Percentiles rank a stretch among this genome's conserved stretches.
Conservation (phyloP, 1,140 invertebrate species). For the Chironomus tepperi region DNA sequence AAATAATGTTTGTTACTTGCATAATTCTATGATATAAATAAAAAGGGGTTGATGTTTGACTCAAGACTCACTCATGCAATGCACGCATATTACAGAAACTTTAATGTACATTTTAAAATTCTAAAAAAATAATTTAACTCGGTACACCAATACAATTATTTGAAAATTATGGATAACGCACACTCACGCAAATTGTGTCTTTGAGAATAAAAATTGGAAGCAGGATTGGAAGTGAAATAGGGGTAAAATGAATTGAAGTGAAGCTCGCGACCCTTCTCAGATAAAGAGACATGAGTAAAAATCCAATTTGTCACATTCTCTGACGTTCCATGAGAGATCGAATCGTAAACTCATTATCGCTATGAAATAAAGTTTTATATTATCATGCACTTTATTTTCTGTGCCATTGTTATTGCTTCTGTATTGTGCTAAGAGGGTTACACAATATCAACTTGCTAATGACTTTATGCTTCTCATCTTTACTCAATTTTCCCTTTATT, state of each 20-base stretch:
- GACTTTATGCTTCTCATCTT: neutral
- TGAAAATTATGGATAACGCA: neutral
- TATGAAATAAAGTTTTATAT: neutral
- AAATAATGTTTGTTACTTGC: neutral
- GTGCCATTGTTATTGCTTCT: neutral
- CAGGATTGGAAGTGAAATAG: no score
- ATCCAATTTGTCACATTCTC: constrained; percentile 21
- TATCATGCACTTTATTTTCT: neutral
- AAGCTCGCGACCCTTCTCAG: neutral
- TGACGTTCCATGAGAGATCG: neutral
- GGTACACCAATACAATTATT: neutral
- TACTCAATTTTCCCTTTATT: neutral
- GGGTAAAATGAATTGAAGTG: neutral
- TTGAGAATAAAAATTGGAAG: no score
- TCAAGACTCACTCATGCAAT: constrained; percentile 9
- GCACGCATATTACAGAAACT: neutral
- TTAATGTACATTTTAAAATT: no score
- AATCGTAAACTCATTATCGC: constrained; percentile 20
- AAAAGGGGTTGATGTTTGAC: neutral
- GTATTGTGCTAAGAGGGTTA: neutral
- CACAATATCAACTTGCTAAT: neutral
- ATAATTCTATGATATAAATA: neutral
- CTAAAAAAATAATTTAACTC: no score
- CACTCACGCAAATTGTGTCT: no score
- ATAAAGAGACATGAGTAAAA: neutral